phyloP scores from a whole-genome alignment of 2,888 invertebrate genomes.

The Ecliptopera silaceata region DNA sequence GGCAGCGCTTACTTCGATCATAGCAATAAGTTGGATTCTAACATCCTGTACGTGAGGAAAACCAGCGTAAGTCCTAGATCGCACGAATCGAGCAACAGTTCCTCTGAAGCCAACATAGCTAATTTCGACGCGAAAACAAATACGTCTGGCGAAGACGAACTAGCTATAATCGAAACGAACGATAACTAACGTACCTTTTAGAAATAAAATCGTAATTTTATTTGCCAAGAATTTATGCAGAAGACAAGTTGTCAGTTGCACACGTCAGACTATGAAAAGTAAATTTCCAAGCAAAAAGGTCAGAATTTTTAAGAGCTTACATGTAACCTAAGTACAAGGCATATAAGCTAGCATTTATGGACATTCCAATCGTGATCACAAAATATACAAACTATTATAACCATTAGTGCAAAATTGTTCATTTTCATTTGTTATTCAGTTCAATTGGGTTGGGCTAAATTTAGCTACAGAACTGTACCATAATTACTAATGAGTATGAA shows the following conservation, averaged over 20 bases:
- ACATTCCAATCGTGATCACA: slow-evolving; percentile 16
- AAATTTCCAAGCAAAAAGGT: neutral
- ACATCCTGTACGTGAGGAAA: slow-evolving; percentile 69
- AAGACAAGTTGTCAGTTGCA: neutral
- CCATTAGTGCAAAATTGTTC: too few species aligned
- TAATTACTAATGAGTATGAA: too few species aligned
- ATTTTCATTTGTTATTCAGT: too few species aligned
- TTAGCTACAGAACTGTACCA: too few species aligned
- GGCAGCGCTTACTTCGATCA: slow-evolving; percentile 62
- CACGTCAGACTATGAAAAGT: neutral
- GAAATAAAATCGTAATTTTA: slow-evolving; percentile 1
- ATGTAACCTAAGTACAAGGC: slow-evolving; percentile 9
- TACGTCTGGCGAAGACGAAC: slow-evolving; percentile 73
- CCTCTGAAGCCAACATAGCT: slow-evolving; percentile 70
- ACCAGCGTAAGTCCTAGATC: slow-evolving; percentile 72
- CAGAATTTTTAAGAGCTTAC: slow-evolving; percentile 12
- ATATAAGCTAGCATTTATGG: slow-evolving; percentile 17
- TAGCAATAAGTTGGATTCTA: slow-evolving; percentile 61
- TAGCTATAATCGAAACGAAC: slow-evolving; percentile 70
- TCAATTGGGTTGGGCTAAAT: too few species aligned
- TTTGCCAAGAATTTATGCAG: slow-evolving; percentile 4
- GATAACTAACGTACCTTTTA: slow-evolving; percentile 44
- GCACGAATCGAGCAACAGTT: slow-evolving; percentile 73
- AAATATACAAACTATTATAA: neutral
- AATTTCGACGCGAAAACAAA: slow-evolving; percentile 70